Percentiles rank a stretch among this genome's conserved stretches.
These are phyloP conservation scores for Climacteris rufus DNA, from an alignment of 2,113 vertebrate species.

Conservation along the genomic window DNA sequence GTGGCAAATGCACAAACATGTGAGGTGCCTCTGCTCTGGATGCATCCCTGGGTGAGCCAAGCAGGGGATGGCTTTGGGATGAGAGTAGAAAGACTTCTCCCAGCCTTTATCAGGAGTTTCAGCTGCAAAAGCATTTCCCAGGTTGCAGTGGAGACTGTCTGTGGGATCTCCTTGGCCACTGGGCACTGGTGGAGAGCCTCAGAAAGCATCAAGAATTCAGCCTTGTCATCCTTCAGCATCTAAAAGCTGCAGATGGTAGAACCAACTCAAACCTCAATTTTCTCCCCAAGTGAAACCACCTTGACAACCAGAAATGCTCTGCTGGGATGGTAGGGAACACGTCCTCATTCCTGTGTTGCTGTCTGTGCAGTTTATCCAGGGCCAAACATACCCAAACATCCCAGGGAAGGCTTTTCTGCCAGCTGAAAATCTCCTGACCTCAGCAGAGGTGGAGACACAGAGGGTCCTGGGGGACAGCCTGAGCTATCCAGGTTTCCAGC, in stretches of 20 bases:
- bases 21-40: neutral
- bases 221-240: neutral
- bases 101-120: neutral
- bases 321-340: neutral
- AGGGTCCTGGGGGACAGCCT: neutral
- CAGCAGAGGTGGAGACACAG: neutral
- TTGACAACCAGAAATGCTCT: fast-evolving
- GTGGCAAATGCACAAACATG: neutral
- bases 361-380: neutral
- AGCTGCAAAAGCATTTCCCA: neutral
- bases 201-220: neutral
- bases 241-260: neutral
- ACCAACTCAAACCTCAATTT: neutral
- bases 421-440: neutral
- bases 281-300: neutral
- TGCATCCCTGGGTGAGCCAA: neutral
- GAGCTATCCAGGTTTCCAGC: neutral
- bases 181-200: neutral
- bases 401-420: neutral
- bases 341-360: neutral
- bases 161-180: neutral
- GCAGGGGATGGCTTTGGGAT: neutral
- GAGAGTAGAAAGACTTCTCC: neutral
- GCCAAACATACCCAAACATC: neutral
- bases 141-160: neutral